Base-by-base conservation (phyloP, 2,797 vertebrate genomes). In the Spondyliosoma cantharus region DNA sequence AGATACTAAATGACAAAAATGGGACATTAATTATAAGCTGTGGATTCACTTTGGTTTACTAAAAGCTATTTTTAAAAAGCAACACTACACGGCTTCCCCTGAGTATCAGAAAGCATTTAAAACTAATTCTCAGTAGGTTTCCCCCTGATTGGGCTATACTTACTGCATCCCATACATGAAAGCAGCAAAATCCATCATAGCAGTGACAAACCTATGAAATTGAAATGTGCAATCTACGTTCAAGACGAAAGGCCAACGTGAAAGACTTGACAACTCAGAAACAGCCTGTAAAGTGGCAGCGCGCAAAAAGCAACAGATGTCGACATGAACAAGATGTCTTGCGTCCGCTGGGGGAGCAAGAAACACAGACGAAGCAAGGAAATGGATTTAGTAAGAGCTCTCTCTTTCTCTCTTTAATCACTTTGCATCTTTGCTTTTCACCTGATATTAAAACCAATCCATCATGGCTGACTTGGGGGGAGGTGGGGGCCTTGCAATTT, bases 371-470 rank as follows among this genome's bases (percentile, higher is more conserved):
- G 84, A 75, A 81, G 71, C 48, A 1, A 74, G 64, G 80, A 86
- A 82, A 69, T 3, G 58, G 64, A 89, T 88, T 87, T 73, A 83
- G 87, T 63, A 64, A 62, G 70, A 76, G 72, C 81, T 76, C 79
- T 71, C 72, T 74, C 69, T 78, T 75, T 74, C 83, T 78, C 68
- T 76, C 81, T 89, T 89, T 92, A 93, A 93, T 95, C 89, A 87
- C 85, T 43, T 72, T 48, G 74, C 82, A 84, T 88, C 79, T 92
- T 89, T 85, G 87, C 86, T 91, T 90, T 87, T 88, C 87, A 81
- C 83, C 59, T 56, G 71, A 94, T 95, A 95, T 94, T 95, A 95
- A 95, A 95, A 94, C 78, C 78, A 86, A 95, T 95, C 94, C 91
- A 95, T 95, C 95, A 95, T 81, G 73, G 83, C 83, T 89, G 92